Evolutionary conservation across 2,888 invertebrate genomes (phyloP), one percentile per base, ranked within the genome.

Genomic region (Apamea crenata): DNA sequence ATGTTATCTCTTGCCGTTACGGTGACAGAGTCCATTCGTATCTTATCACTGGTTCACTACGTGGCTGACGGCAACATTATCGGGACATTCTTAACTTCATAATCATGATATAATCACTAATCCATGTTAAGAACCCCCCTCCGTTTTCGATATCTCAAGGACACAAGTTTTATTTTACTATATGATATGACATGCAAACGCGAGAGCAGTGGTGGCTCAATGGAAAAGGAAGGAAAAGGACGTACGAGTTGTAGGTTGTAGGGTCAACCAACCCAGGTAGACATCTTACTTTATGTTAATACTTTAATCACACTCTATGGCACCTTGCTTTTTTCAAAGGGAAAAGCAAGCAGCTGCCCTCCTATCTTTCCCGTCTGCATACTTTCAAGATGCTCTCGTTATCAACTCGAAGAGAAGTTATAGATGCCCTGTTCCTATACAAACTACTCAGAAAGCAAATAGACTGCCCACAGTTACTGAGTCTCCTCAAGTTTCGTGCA

Each of bases 31-130:
- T 32, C n/a, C 4, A 36, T 1, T 56, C 21, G n/a, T 56, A 65
- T 32, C 40, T 44, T 79, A 65, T 77, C 80, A 56, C 6, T 3
- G 18, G n/a, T 78, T 40, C 63, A 53, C 0, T 44, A 53, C 40
- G 50, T 78, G 78, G 10, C n/a, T n/a, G 18, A 53, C 63, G 78
- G 53, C 25, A 29, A 18, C 14, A 44, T 40, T 25, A 78, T 65
- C 14, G 18, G 1, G 2, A 32, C 16, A 77, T 77, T 78, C 32
- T n/a, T 32, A 66, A 53, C 5, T 56, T 6, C 16, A 78, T 40
- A 44, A 78, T 77, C 25, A 44, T 44, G 14, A 56, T 40, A 16
- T 50, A n/a, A 76, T 77, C 32, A 47, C 16, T 77, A 76, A 32
- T 3, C 12, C 40, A 74, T 74, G 14, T 7, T 50, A 74, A 29